These are phyloP conservation scores for Selenia dentaria DNA, from an alignment of 2,888 invertebrate species.

Conservation along the genomic window DNA sequence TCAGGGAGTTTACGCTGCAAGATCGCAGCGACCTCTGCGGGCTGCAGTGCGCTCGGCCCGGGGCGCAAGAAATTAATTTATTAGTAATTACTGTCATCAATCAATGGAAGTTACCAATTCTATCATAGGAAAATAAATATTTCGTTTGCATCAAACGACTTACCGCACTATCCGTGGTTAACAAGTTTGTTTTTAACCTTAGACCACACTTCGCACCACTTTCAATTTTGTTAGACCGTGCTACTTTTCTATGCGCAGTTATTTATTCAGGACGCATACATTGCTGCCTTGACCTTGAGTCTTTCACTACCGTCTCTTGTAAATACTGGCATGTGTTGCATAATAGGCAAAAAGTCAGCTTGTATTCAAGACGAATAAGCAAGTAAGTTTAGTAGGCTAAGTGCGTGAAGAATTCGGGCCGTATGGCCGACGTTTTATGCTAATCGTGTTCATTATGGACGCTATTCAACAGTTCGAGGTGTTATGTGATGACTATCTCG, in stretches of 20 bases:
- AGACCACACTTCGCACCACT: constrained; percentile 22
- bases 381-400: constrained; percentile 38
- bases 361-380: constrained; percentile 14
- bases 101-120: too few relatives aligned
- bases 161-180: too few relatives aligned
- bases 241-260: constrained; percentile 24
- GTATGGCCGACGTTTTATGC: constrained; percentile 39
- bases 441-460: constrained; percentile 34
- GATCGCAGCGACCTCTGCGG: too few relatives aligned
- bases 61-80: too few relatives aligned
- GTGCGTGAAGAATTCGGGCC: constrained; percentile 39
- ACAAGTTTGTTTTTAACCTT: constrained; percentile 20
- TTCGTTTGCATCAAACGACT: too few relatives aligned
- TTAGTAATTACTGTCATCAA: too few relatives aligned
- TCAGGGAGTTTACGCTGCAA: too few relatives aligned
- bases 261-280: constrained; percentile 55
- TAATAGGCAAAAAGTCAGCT: constrained; percentile 31
- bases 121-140: too few relatives aligned
- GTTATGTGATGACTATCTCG: neutral
- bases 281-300: constrained; percentile 70
- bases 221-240: constrained; percentile 32
- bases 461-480: neutral
- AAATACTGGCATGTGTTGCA: constrained; percentile 46
- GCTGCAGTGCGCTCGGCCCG: too few relatives aligned
- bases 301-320: constrained; percentile 29